Evolutionary conservation across 2,888 invertebrate genomes (phyloP), one percentile per base, ranked within the genome.

Genomic region (Torymus tubicola): DNA sequence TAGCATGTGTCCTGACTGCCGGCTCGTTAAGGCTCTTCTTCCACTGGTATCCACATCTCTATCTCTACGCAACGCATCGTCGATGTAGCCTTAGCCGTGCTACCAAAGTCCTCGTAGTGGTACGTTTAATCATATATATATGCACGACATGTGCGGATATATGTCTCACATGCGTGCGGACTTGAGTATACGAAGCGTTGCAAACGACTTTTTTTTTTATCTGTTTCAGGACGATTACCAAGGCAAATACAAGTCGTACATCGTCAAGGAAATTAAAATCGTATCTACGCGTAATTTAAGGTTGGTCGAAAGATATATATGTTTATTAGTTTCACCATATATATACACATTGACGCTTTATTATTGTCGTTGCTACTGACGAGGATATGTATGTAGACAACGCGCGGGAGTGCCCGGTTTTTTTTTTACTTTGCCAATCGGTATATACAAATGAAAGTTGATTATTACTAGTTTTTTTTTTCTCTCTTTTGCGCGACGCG

Each of bases 21-120:
- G 94, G 94, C 16, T 86, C 93, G 57, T 87, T 94, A 64, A 91
- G 93, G 24, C 90, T 94, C 55, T 88, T 94, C 72, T 93, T 93
- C 87, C 93, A 94, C 86, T 94, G 94, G 94, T 92, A 92, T 87
- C 93, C 93, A 1, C 91, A 92, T 65, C 91, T 93, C 86, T 90
- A 92, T 87, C 87, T 94, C 55, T 91, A 91, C 83, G 91, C 91
- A 53, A 93, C 93, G 11, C 93, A 93, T 85, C 88, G 86, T 70
- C 90, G 87, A 82, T 93, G 93, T 84, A 85, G 91, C 12, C 88
- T 94, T 70, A 86, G 84, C 42, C 86, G 90, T 52, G 94, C 94
- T 0, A 91, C 92, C 8, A 92, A 91, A 85, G 90, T 94, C 70
- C 88, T 94, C 42, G 89, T 93, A 68, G 91, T 92, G 88, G 94